These are phyloP conservation scores for Gadus chalcogrammus DNA, from an alignment of 2,113 vertebrate species.

Conservation along the genomic window DNA sequence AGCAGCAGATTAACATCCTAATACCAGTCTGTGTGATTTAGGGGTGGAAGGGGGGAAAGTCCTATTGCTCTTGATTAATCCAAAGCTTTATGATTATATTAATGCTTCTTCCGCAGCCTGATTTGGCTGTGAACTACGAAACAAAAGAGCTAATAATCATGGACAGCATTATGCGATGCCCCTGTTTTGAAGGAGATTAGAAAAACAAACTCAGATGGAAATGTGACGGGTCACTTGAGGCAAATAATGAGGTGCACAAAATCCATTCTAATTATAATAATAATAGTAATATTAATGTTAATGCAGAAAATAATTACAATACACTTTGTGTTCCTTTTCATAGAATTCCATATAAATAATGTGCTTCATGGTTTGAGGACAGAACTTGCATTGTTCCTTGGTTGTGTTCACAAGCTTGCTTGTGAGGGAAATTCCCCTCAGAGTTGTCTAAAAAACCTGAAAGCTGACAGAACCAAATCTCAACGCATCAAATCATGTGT, in stretches of 20 bases:
- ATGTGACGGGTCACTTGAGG: constrained; percentile 16
- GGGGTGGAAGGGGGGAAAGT: background rate
- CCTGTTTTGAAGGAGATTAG: background rate
- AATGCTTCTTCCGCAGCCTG: too few species aligned
- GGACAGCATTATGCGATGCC: background rate
- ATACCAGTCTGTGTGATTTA: background rate
- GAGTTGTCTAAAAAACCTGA: too few species aligned
- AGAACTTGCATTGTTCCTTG: background rate
- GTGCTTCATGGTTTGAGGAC: background rate
- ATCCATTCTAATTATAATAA: background rate
- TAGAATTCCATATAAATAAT: background rate
- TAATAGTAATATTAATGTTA: background rate
- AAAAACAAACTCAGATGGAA: constrained; percentile 34
- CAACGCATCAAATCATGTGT: too few species aligned
- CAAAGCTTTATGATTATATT: too few species aligned
- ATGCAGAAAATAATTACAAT: background rate
- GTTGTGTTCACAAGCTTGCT: too few species aligned
- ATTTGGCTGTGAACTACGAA: too few species aligned
- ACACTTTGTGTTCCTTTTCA: background rate
- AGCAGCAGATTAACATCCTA: background rate
- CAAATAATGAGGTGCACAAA: constrained; percentile 13
- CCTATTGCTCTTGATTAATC: too few species aligned
- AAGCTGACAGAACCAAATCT: too few species aligned
- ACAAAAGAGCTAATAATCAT: too few species aligned
- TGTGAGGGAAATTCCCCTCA: too few species aligned